Conservation (phyloP, 2,113 vertebrate species). For the Maccullochella peelii region DNA sequence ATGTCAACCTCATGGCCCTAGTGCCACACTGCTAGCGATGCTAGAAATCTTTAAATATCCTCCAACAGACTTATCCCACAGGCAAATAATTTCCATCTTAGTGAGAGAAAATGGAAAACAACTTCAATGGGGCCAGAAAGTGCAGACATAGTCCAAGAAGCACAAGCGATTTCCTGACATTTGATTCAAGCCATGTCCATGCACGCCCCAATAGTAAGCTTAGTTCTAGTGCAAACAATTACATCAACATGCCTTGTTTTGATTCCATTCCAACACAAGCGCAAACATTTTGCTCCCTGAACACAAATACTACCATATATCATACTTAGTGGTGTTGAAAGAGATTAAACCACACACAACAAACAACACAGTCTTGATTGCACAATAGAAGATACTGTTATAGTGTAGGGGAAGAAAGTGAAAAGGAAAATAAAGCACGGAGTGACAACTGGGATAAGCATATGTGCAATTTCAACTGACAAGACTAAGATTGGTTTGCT, state of each 20-base stretch:
- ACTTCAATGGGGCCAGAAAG: not conserved
- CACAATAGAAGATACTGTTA: conserved; percentile 6
- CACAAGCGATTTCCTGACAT: conserved; percentile 31
- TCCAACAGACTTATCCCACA: not conserved
- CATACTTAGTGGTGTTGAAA: conserved; percentile 22
- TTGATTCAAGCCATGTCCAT: conserved; percentile 16
- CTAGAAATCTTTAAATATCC: not conserved
- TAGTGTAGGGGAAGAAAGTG: not conserved
- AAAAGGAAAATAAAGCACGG: not conserved
- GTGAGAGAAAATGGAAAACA: conserved; percentile 6
- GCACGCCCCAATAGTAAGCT: conserved; percentile 19
- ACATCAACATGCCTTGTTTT: conserved; percentile 10
- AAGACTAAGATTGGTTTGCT: conserved; percentile 24
- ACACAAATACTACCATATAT: conserved; percentile 24
- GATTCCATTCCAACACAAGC: conserved; percentile 31
- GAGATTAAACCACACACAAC: conserved; percentile 22
- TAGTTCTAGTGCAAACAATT: conserved; percentile 28
- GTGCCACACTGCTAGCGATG: not conserved
- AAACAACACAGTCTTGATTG: conserved; percentile 20
- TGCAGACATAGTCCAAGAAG: not conserved
- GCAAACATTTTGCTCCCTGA: conserved; percentile 37
- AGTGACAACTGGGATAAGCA: conserved; percentile 18
- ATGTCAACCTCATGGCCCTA: not conserved
- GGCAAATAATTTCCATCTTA: not conserved
- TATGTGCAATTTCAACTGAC: conserved; percentile 33